Base-by-base conservation (phyloP, 2,113 vertebrate genomes). In the Labeo rohita region DNA sequence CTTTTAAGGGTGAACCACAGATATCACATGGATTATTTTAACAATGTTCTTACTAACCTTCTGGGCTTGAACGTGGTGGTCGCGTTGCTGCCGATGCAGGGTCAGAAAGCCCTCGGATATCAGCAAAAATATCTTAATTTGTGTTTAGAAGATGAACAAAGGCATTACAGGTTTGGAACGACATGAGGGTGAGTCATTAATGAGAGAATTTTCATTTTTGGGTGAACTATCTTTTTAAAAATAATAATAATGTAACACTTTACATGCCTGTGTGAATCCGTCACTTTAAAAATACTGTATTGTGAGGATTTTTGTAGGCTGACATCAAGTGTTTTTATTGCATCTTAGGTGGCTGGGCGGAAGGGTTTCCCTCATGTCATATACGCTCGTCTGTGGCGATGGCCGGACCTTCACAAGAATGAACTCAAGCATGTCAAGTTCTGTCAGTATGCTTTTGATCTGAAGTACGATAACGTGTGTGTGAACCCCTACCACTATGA, bases 401-500 rank as follows among this genome's bases (percentile, higher is more conserved):
- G 95, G 95, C 96, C 95, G 0, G 95, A 95, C 90, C 92, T 95
- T 9, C 96, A 97, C 90, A 97, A 97, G 84, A 97, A 97, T n/a
- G 96, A 97, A 78, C 93, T 97, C n/a, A 96, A 96, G 68, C 95
- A 95, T 50, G 93, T 92, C 9, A 93, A 93, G 59, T 97, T 95
- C 92, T 97, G 96, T 84, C 96, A 93, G 8, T 95, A 93, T 4
- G 94, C 95, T 52, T 97, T 96, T 12, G 96, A 97, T 93, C 93
- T 96, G 70, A 97, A 97, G 86, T 95, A 95, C 49, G 95, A 96
- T 94, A 96, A 94, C 84, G 95, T 96, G 84, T 96, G 95, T 3
- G 95, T 96, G 66, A 96, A 97, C 90, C 95, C 96, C 0, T 96
- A 96, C 89, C 95, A 96, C 94, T 96, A 96, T 50, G 95, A 96